These are phyloP conservation scores for Pituophis catenifer DNA, from an alignment of 2,113 vertebrate genomes.

Conservation along the genomic window DNA sequence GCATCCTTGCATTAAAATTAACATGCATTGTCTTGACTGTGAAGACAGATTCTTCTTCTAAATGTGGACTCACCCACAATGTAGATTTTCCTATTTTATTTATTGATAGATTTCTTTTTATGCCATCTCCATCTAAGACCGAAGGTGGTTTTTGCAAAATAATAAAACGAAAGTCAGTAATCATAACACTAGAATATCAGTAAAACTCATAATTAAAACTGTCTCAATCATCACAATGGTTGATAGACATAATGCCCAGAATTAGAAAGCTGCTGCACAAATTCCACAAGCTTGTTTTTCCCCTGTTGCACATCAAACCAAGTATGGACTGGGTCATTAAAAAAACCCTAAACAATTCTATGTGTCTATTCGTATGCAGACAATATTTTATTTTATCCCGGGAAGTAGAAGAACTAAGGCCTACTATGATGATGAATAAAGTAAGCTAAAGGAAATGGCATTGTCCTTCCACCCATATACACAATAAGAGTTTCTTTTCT, in stretches of 20 bases:
- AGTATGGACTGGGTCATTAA: neutral
- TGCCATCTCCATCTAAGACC: neutral
- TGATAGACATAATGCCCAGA: neutral
- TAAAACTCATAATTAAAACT: neutral
- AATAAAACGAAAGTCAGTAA: neutral
- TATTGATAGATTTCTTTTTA: neutral
- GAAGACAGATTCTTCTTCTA: neutral
- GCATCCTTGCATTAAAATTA: neutral
- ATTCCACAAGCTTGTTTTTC: neutral
- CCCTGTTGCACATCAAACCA: no score
- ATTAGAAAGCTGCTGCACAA: neutral
- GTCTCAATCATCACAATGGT: neutral
- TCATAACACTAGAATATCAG: neutral
- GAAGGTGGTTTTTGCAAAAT: neutral
- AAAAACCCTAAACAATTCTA: neutral
- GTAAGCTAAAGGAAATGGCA: neutral
- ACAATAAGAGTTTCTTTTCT: neutral
- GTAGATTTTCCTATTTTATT: neutral
- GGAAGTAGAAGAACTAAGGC: neutral
- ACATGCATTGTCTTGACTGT: neutral
- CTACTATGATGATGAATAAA: neutral
- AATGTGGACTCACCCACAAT: no score
- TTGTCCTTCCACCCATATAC: neutral
- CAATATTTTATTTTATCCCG: neutral
- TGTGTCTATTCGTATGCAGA: neutral